A percentile compares a stretch with the other conserved stretches of the same genome.
Conservation (phyloP, 2,888 invertebrate species). For the Drosophila percnosoma region DNA sequence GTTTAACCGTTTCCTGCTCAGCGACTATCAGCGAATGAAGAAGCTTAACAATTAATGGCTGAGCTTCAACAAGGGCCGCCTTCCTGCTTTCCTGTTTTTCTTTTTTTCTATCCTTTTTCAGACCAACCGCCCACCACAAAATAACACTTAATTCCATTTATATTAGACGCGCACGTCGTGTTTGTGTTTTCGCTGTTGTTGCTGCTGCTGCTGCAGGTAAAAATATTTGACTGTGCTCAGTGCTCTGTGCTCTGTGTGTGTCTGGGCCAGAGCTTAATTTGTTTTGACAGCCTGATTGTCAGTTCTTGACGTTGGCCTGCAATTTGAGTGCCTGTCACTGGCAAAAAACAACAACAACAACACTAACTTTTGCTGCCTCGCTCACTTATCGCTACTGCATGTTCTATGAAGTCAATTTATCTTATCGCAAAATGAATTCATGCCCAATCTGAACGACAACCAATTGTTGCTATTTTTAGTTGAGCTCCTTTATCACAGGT, state of each 20-base stretch:
- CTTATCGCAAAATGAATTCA: conserved; percentile 61
- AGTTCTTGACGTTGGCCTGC: conserved; percentile 47
- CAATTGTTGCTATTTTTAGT: conserved; percentile 67
- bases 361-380: background rate
- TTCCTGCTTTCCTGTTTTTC: conserved; percentile 34
- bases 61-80: conserved; percentile 54
- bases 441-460: conserved; percentile 50
- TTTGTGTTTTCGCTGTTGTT: conserved; percentile 31
- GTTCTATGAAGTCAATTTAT: conserved; percentile 60
- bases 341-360: conserved; percentile 5
- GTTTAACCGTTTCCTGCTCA: conserved; percentile 75
- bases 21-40: conserved; percentile 30
- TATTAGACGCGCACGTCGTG: conserved; percentile 41
- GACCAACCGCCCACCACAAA: conserved; percentile 3
- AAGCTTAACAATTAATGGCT: conserved; percentile 58
- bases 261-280: conserved; percentile 55
- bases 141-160: conserved; percentile 49
- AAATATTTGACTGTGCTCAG: conserved; percentile 33
- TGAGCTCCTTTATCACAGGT: conserved; percentile 9
- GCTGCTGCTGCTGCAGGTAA: conserved; percentile 27
- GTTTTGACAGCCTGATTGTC: conserved; percentile 73
- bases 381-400: conserved; percentile 42
- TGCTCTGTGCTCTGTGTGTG: conserved; percentile 10
- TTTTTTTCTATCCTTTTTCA: background rate
- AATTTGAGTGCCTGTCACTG: conserved; percentile 38